A percentile compares a stretch with the other conserved stretches of the same genome.
Conservation (phyloP, 2,113 vertebrate species). For the Eira barbara region DNA sequence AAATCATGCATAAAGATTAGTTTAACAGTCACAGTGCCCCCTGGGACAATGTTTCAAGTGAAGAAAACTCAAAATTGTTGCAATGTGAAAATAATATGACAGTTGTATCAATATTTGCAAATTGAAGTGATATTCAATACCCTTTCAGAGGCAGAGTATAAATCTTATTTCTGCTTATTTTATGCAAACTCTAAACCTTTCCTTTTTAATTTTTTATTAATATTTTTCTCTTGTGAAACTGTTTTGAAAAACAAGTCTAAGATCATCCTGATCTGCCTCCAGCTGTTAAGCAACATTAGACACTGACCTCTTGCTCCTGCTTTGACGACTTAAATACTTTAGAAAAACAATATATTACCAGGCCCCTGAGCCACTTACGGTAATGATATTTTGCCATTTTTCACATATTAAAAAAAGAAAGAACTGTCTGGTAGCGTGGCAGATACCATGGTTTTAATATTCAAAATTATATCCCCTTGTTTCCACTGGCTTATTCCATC, state of each 20-base stretch:
- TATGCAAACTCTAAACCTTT: conserved; percentile 54
- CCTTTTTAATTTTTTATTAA: conserved; percentile 47
- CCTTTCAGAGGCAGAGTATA: conserved; percentile 47
- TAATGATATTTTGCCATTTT: conserved; percentile 49
- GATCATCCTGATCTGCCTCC: conserved; percentile 37
- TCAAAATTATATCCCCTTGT: conserved; percentile 39
- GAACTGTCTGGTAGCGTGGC: background rate
- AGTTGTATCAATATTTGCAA: conserved; percentile 56
- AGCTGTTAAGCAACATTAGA: conserved; percentile 62
- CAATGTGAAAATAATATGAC: conserved; percentile 49
- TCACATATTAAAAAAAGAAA: background rate
- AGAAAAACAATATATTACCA: conserved; percentile 61
- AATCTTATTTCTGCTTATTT: conserved; percentile 46
- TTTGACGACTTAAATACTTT: conserved; percentile 67
- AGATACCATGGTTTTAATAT: conserved; percentile 35
- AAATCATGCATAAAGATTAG: conserved; percentile 63
- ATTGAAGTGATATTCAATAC: conserved; percentile 55
- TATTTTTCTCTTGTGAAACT: conserved; percentile 60
- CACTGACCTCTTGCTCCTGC: conserved; percentile 47
- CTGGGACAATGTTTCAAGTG: conserved; percentile 34
- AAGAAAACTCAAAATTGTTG: conserved; percentile 49
- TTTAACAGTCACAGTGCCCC: conserved; percentile 42
- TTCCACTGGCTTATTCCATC: conserved; percentile 21
- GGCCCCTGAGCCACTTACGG: conserved; percentile 42
- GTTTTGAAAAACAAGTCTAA: conserved; percentile 64